These are phyloP conservation scores for Poecilia wingei DNA, from an alignment of 2,797 vertebrate genomes.

Conservation along the genomic window DNA sequence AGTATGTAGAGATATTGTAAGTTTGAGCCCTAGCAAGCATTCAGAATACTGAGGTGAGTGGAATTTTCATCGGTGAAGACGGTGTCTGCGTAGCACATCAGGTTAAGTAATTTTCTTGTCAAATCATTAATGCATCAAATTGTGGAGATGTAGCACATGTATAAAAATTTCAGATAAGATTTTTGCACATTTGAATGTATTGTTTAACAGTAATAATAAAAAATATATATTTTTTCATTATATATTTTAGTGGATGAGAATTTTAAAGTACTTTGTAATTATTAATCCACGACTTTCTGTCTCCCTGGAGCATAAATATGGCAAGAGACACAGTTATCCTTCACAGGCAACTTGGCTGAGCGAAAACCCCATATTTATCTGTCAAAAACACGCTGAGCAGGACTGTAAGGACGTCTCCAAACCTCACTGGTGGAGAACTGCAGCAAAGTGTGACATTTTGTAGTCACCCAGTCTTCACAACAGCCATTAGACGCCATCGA, in stretches of 20 bases:
- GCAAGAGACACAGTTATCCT: not conserved
- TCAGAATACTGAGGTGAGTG: too few relatives aligned
- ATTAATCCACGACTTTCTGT: not conserved
- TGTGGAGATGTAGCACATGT: too few relatives aligned
- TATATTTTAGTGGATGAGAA: not conserved
- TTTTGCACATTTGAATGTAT: not conserved
- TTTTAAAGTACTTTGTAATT: not conserved
- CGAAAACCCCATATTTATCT: not conserved
- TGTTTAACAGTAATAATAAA: not conserved
- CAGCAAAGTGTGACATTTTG: not conserved
- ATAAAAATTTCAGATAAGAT: not conserved
- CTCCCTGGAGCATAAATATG: not conserved
- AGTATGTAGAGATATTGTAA: not conserved
- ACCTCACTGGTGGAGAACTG: not conserved
- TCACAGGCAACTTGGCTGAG: not conserved
- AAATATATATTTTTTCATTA: not conserved
- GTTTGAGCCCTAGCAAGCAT: too few relatives aligned
- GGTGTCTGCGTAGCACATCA: too few relatives aligned
- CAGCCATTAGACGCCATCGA: not conserved
- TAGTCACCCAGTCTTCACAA: not conserved
- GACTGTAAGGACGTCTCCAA: not conserved
- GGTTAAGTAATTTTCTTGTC: too few relatives aligned
- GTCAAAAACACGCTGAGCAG: not conserved
- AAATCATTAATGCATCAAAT: too few relatives aligned
- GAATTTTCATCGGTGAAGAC: too few relatives aligned